Percentiles rank a stretch among this genome's conserved stretches.
phyloP scores from a whole-genome alignment of 2,888 invertebrate genomes.

The Phorcus lineatus region DNA sequence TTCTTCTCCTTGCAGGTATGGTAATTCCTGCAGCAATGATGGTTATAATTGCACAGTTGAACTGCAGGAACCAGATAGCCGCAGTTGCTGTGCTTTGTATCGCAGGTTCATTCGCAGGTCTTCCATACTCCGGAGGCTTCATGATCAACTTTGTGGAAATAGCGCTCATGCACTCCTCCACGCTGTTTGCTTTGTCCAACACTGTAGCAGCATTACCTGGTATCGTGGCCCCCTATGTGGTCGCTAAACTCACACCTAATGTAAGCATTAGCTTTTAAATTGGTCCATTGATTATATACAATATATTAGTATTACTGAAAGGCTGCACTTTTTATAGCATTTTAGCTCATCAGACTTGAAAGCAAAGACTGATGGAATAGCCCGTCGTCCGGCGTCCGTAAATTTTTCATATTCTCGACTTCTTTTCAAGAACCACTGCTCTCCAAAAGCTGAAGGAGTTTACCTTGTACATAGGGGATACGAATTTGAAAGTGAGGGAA shows the following conservation, averaged over 20 bases:
- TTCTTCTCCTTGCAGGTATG: background rate
- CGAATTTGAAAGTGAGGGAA: no score
- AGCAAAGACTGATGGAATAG: no score
- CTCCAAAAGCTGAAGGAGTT: no score
- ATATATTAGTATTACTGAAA: no score
- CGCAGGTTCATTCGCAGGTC: background rate
- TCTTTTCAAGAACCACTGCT: no score
- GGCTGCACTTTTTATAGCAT: no score
- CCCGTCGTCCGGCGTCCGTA: no score
- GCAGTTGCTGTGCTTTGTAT: background rate
- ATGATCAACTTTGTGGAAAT: background rate
- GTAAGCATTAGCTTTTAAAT: background rate
- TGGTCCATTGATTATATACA: no score
- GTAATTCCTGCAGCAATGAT: background rate
- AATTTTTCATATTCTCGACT: no score
- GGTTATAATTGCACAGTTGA: background rate
- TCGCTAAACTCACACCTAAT: background rate
- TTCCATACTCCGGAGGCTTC: background rate
- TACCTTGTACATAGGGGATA: no score
- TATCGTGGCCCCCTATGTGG: background rate
- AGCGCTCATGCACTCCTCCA: background rate
- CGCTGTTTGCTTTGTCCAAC: background rate
- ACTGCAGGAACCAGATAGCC: background rate
- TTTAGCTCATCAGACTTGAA: no score
- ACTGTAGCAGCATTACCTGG: background rate